Percentiles rank a stretch among this genome's conserved stretches.
Evolutionary conservation across 1,140 invertebrate genomes (phyloP).

Genomic region (Zaprionus inermis): DNA sequence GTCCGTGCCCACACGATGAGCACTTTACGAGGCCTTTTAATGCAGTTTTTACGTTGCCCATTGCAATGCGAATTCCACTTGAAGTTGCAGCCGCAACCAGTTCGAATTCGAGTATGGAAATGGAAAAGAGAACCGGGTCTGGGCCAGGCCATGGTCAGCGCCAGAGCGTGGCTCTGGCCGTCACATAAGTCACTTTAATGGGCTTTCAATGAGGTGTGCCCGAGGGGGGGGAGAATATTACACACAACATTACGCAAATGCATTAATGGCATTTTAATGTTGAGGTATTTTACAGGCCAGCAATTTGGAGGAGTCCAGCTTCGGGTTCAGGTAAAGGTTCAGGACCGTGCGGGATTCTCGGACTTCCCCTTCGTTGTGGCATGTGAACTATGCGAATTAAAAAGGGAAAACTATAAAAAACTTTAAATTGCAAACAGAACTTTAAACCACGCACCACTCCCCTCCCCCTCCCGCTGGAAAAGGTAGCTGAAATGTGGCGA

Average conservation of each 20-base stretch:
- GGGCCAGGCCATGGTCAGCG: not conserved
- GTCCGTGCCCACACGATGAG: constrained; percentile 13
- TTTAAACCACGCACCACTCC: constrained; percentile 52
- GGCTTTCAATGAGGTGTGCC: constrained; percentile 78
- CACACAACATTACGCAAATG: constrained; percentile 76
- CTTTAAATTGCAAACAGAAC: constrained; percentile 68
- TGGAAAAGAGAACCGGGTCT: too few species aligned
- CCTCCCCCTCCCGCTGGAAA: constrained; percentile 46
- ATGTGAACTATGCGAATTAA: constrained; percentile 70
- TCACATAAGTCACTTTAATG: constrained; percentile 80
- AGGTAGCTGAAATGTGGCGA: constrained; percentile 51
- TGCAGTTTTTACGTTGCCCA: constrained; percentile 73
- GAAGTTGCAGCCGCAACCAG: constrained; percentile 26
- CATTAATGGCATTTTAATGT: constrained; percentile 82
- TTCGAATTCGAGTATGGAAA: constrained; percentile 8
- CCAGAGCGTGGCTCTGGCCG: constrained; percentile 19
- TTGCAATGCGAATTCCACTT: constrained; percentile 42
- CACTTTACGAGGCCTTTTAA: constrained; percentile 61
- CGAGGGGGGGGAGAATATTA: constrained; percentile 44
- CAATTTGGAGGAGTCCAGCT: not conserved
- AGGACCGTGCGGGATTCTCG: too few species aligned
- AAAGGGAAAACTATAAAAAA: constrained; percentile 50
- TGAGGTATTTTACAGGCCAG: constrained; percentile 64
- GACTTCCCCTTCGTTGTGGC: not conserved
- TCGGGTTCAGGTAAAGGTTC: constrained; percentile 30